Evolutionary conservation across 2,888 invertebrate species (phyloP), one percentile per base, ranked within the genome.

Genomic region (Hipparchia sbordonii): DNA sequence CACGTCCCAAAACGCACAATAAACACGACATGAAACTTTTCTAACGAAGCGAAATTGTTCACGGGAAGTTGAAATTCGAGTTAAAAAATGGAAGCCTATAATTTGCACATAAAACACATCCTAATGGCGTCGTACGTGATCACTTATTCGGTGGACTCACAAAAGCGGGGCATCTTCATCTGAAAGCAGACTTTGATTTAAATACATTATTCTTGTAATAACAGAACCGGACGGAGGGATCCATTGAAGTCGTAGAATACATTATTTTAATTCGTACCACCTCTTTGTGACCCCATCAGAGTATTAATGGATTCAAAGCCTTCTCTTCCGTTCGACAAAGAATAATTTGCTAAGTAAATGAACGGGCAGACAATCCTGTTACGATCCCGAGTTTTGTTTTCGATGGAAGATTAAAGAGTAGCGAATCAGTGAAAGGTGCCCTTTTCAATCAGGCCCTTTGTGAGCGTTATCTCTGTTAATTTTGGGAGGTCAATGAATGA

Each of bases 331-430:
- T 90, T 90, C 87, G 87, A 92, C 92, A 93, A 93, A 93, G 93
- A 93, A 93, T 93, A 92, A 93, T 93, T 93, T 93, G 90, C 89
- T 93, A 93, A 93, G 93, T 93, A 93, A 93, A 93, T 93, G 92
- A 92, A 92, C 88, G 87, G 87, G 82, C 89, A 89, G 92, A 93
- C 92, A 92, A 93, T 93, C 91, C 90, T 87, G 92, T 92, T 92
- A 91, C 86, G 88, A 87, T 82, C 84, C 84, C 84, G 83, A 85
- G 90, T 92, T 92, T 92, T 92, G 93, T 92, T 92, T 65, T 92
- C 91, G 90, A 90, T 90, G 86, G 85, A 87, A 91, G 91, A 92
- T 92, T 92, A 92, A 91, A 92, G 91, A 91, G 91, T 90, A 85
- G 88, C 86, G 87, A 85, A 87, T 90, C 87, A 83, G 84, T 86